Conservation (phyloP, 2,113 vertebrate species). For the Donacobius atricapilla region DNA sequence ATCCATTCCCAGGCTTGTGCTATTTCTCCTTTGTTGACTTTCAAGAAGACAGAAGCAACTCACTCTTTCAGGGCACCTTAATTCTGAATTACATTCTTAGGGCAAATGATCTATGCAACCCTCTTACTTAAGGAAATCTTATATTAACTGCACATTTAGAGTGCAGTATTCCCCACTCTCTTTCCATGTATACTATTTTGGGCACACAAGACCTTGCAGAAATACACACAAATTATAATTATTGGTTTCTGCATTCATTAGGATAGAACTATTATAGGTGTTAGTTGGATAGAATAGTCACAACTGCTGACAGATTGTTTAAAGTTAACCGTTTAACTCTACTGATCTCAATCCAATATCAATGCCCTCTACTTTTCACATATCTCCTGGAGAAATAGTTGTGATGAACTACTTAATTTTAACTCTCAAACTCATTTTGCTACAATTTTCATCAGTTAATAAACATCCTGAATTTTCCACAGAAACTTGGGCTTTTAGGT, state of each 20-base stretch:
- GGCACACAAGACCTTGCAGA: background rate
- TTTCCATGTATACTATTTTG: background rate
- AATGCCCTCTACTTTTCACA: background rate
- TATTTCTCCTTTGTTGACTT: background rate
- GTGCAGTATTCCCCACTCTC: background rate
- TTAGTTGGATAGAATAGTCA: background rate
- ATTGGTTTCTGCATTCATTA: background rate
- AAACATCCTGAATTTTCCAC: background rate
- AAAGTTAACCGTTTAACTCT: background rate
- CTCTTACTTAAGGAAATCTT: background rate
- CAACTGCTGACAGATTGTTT: background rate
- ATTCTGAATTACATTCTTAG: background rate
- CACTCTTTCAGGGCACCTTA: background rate
- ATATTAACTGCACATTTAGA: background rate
- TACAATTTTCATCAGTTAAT: background rate
- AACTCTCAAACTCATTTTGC: background rate
- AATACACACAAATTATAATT: background rate
- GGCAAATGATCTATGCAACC: background rate
- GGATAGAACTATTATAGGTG: background rate
- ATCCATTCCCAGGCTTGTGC: background rate
- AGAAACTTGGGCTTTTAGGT: background rate
- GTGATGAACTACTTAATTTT: background rate
- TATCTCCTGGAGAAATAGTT: background rate
- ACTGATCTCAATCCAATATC: background rate
- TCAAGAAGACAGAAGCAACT: background rate